Base-by-base conservation (phyloP, 1,140 invertebrate genomes). In the Drosophila varians region DNA sequence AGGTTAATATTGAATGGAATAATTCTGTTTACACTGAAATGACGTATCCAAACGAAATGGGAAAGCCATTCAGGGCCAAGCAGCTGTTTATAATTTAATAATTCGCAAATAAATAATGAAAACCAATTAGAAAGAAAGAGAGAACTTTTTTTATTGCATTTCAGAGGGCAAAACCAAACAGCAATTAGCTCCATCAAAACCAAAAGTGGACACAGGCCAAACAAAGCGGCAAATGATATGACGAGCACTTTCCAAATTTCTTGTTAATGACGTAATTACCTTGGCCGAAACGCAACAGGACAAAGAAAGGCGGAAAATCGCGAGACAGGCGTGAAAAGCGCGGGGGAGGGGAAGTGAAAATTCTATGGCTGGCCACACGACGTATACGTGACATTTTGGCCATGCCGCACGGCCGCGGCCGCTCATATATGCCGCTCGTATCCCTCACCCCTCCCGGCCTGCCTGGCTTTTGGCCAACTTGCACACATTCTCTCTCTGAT, bases 331-430 rank as follows among this genome's bases (percentile, higher is more conserved):
- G 53, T 23, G 25, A 62, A 31, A 55, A 58, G 31, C 48, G 45
- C 14, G 11, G 12, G 16, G 38, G 25, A 56, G 40, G 16, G 36
- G 36, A 14, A 14, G 36, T 14, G 14, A 16, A 28, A 64, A 71
- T 62, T 80, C 49, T 40, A 52, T 64, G 73, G 45, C 70, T 77
- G 82, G 79, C 80, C 79, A 84, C 79, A 84, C 80, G 79, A 76
- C 79, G 80, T 86, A 86, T 84, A 84, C 80, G 79, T 84, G 79
- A 84, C 76, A 84, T 86, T 84, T 84, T 72, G 70, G 79, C 75
- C 75, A 84, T 45, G 56, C 57, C 71, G 60, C 55, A 54, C 77
- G 36, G 28, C 55, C 25, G 36, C 36, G 45, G 21, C 54, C 21
- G 36, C 38, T 28, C 38, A 54, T 36, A 0, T 31, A 8, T 9